Conservation (phyloP, 2,113 vertebrate genomes). For the cattle (Bos taurus) region ARS-UCD2.0 NC_037329.1:79720001-79720500, state of each 20-base stretch:
- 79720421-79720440: background rate
- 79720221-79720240: background rate
- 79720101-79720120: background rate
- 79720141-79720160: rapidly evolving
- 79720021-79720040: background rate
- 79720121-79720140: background rate
- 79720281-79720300: background rate
- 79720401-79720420: background rate
- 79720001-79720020: too few relatives aligned
- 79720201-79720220: background rate
- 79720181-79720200: background rate
- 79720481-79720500: background rate
- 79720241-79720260: background rate
- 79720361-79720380: background rate
- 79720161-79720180: background rate
- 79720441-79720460: background rate
- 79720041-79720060: background rate
- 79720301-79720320: background rate
- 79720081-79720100: background rate
- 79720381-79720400: background rate
- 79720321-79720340: background rate
- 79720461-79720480: background rate
- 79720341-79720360: background rate
- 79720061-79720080: background rate
- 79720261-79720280: background rate